A percentile compares a stretch with the other conserved stretches of the same genome.
Evolutionary conservation across 2,113 vertebrate genomes (phyloP).

Genomic region (Bubo bubo): DNA sequence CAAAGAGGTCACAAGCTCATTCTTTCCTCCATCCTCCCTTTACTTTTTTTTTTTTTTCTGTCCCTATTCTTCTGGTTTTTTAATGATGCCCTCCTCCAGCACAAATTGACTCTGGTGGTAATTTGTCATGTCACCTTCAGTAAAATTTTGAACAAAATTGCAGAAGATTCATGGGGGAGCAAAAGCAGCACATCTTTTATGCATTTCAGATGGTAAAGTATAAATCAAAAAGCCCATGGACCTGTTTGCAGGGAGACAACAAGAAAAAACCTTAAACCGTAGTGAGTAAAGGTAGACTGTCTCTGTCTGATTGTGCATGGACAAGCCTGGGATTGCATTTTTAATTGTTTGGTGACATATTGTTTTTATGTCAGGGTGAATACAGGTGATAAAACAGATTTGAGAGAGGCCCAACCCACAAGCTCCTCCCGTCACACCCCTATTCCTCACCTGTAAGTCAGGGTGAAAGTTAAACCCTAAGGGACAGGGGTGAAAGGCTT

Average conservation of each 20-base stretch:
- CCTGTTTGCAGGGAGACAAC: conserved; percentile 10
- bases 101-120: conserved; percentile 46
- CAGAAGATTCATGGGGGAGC: conserved; percentile 49
- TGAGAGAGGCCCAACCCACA: not conserved
- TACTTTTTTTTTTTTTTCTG: not conserved
- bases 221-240: conserved; percentile 62
- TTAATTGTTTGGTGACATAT: not conserved
- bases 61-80: conserved; percentile 10
- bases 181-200: conserved; percentile 46
- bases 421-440: not conserved
- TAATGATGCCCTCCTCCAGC: conserved; percentile 52
- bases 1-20: conserved; percentile 26
- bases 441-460: not conserved
- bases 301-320: not conserved
- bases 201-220: conserved; percentile 56
- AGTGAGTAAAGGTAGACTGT: not conserved
- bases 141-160: conserved; percentile 66
- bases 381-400: not conserved
- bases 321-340: not conserved
- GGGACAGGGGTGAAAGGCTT: not conserved
- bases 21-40: not conserved
- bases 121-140: conserved; percentile 69
- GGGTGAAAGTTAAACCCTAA: not conserved
- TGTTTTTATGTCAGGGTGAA: not conserved
- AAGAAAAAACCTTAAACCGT: not conserved